Percentiles rank a stretch among this genome's conserved stretches.
Evolutionary conservation across 1,140 invertebrate genomes (phyloP).

Genomic region (Periplaneta americana): DNA sequence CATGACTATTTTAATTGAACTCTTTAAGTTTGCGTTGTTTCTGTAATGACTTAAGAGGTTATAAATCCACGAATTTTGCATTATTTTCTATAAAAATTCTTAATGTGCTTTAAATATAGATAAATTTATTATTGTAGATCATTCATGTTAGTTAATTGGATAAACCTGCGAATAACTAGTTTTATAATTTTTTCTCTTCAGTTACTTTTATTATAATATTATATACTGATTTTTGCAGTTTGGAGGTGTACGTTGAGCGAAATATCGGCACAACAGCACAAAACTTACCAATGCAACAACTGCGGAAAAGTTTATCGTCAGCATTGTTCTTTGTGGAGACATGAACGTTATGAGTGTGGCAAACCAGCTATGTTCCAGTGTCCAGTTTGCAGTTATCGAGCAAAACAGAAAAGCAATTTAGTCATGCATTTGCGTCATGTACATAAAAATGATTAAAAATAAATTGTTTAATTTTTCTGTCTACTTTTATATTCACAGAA

Average conservation of each 20-base stretch:
- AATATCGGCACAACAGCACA: not conserved
- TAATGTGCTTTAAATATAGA: too few relatives aligned
- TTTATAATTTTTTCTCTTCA: too few relatives aligned
- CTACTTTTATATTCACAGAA: too few relatives aligned
- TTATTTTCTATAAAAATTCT: too few relatives aligned
- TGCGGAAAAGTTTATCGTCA: conserved; percentile 30
- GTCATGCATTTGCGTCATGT: conserved; percentile 24
- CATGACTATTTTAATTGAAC: too few relatives aligned
- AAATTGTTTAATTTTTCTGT: too few relatives aligned
- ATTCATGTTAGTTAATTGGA: too few relatives aligned
- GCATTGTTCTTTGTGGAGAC: conserved; percentile 29
- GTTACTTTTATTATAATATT: too few relatives aligned
- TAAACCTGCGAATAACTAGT: too few relatives aligned
- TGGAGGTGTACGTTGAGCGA: not conserved
- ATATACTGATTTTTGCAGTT: not conserved
- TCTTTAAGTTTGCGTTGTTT: not conserved
- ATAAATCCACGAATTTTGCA: too few relatives aligned
- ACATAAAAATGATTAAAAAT: not conserved
- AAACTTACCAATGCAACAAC: conserved; percentile 25
- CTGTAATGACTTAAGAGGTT: too few relatives aligned
- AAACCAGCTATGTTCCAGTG: conserved; percentile 30
- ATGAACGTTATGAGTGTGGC: conserved; percentile 31
- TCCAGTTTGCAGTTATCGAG: conserved; percentile 22
- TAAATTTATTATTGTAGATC: too few relatives aligned
- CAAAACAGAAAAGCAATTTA: conserved; percentile 24